These are phyloP conservation scores for Ichneumon xanthorius DNA, from an alignment of 2,888 invertebrate species.

Conservation along the genomic window DNA sequence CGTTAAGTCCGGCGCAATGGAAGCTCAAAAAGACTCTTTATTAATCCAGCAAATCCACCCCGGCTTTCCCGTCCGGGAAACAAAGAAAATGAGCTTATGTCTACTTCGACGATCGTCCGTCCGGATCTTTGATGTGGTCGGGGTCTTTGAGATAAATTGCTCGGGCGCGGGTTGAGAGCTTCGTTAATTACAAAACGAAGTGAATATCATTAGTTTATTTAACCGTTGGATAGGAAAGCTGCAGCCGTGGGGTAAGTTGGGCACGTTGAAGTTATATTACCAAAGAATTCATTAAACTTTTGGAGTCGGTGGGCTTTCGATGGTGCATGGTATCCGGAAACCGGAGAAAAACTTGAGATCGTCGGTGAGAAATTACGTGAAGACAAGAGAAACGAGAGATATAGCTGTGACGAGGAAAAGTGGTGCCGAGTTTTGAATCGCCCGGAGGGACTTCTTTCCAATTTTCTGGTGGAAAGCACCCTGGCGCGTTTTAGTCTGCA, in stretches of 20 bases:
- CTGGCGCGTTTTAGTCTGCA: constrained; percentile 24
- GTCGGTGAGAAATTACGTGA: constrained; percentile 1
- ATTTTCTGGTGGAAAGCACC: constrained; percentile 49
- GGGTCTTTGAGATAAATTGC: constrained; percentile 6
- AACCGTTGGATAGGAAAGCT: background rate
- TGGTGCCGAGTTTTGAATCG: constrained; percentile 42
- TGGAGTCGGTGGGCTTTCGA: background rate
- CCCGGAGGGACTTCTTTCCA: constrained; percentile 53
- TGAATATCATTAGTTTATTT: constrained; percentile 16
- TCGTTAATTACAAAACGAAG: constrained; percentile 6
- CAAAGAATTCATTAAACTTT: constrained; percentile 44
- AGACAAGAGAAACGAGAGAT: constrained; percentile 19
- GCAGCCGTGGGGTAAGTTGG: background rate
- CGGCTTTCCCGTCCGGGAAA: background rate
- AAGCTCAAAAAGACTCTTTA: background rate
- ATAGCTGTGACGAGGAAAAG: constrained; percentile 31
- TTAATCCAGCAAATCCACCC: too few relatives aligned
- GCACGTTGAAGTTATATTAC: constrained; percentile 24
- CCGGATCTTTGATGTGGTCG: background rate
- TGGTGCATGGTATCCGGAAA: constrained; percentile 4
- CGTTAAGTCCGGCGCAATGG: background rate
- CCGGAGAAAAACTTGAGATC: constrained; percentile 7
- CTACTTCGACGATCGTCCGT: background rate
- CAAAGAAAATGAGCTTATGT: constrained; percentile 1
- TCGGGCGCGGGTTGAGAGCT: background rate